Conservation (phyloP, 2,797 vertebrate species). For the Coilia nasus region DNA sequence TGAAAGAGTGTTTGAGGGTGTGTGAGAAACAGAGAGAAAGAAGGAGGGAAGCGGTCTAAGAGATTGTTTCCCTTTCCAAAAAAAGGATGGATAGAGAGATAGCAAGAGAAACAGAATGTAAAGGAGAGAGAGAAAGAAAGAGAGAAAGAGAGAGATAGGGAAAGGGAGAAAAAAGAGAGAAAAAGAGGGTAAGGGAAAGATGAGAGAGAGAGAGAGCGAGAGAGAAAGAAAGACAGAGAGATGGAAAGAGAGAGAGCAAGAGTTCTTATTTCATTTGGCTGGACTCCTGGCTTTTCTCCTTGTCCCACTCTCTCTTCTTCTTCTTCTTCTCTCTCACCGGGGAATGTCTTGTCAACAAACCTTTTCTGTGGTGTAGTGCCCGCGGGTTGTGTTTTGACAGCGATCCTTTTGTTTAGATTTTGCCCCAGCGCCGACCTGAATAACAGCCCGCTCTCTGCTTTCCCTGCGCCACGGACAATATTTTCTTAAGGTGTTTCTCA, state of each 20-base stretch:
- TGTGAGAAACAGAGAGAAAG: background rate
- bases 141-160: background rate
- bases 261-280: slow-evolving; percentile 27
- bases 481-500: slow-evolving; percentile 72
- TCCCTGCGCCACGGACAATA: slow-evolving; percentile 69
- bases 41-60: background rate
- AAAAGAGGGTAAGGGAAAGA: background rate
- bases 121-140: background rate
- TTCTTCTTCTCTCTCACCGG: slow-evolving; percentile 26
- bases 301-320: slow-evolving; percentile 27
- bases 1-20: background rate
- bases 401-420: slow-evolving; percentile 58
- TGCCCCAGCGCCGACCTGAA: slow-evolving; percentile 53
- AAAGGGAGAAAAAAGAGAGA: background rate
- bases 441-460: slow-evolving; percentile 54
- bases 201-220: background rate
- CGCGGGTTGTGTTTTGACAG: slow-evolving; percentile 59
- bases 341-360: slow-evolving; percentile 40
- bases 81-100: slow-evolving; percentile 13
- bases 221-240: background rate
- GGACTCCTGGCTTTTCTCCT: slow-evolving; percentile 26
- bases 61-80: slow-evolving; percentile 10
- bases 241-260: slow-evolving; percentile 27
- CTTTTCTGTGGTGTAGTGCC: slow-evolving; percentile 40
- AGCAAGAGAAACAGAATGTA: slow-evolving; percentile 20